These are phyloP conservation scores for Alviniconcha strummeri DNA, from an alignment of 2,888 invertebrate species.

Conservation along the genomic window DNA sequence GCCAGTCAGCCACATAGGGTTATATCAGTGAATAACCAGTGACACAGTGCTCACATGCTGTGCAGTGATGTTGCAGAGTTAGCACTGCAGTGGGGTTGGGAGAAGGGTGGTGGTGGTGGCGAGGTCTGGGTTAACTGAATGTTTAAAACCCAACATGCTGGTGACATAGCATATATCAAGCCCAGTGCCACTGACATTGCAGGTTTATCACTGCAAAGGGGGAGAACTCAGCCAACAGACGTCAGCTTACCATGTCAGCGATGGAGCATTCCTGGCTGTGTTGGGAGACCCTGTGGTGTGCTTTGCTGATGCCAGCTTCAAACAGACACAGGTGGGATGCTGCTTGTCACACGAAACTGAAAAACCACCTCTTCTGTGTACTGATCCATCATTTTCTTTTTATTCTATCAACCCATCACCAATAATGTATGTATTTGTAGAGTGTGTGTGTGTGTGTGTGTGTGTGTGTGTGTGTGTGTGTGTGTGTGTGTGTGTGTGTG, in stretches of 20 bases:
- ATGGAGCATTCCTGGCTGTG: slow-evolving; percentile 52
- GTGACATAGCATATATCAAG: background rate
- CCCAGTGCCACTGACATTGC: background rate
- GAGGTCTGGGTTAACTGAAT: too few relatives aligned
- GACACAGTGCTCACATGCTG: too few relatives aligned
- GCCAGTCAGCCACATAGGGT: too few relatives aligned
- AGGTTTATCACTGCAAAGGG: slow-evolving; percentile 61
- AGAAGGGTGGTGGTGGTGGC: too few relatives aligned
- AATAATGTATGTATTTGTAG: background rate
- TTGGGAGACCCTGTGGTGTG: slow-evolving; percentile 62
- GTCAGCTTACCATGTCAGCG: slow-evolving; percentile 42
- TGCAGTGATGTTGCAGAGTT: too few relatives aligned
- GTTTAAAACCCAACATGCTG: too few relatives aligned
- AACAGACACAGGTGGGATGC: slow-evolving; percentile 52
- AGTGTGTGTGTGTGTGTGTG: background rate
- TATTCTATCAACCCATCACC: too few relatives aligned
- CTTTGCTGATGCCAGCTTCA: slow-evolving; percentile 54
- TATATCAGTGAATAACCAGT: too few relatives aligned
- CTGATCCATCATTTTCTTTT: background rate
- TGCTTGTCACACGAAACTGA: too few relatives aligned
- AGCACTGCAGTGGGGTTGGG: too few relatives aligned
- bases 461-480: background rate
- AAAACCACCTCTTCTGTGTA: too few relatives aligned
- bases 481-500: background rate
- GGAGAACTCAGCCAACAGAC: slow-evolving; percentile 46